Percentiles rank a stretch among this genome's conserved stretches.
phyloP scores from a whole-genome alignment of 2,797 vertebrate genomes.

The Bradypus variegatus region DNA sequence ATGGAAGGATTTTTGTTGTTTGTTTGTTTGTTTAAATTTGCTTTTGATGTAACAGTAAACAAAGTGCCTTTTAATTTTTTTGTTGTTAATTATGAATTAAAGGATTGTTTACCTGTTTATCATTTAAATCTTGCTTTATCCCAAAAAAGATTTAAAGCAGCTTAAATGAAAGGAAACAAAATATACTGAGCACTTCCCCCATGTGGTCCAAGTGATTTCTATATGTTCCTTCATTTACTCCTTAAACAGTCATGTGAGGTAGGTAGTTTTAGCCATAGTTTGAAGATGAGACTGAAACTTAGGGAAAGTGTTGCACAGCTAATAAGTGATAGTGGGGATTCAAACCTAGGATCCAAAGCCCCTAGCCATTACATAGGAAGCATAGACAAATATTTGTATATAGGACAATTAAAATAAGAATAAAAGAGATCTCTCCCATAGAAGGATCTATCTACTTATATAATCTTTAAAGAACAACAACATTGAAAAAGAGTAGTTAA shows the following conservation, averaged over 20 bases:
- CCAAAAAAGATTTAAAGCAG: constrained; percentile 17
- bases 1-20: neutral
- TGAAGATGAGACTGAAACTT: neutral
- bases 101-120: neutral
- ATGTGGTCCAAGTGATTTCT: neutral
- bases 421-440: neutral
- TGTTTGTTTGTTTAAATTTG: neutral
- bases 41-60: neutral
- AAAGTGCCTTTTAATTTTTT: neutral
- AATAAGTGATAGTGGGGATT: neutral
- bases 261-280: neutral
- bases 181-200: neutral
- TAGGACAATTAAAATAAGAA: neutral
- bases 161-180: constrained; percentile 17
- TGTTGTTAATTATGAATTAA: constrained; percentile 35
- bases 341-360: neutral
- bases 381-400: neutral
- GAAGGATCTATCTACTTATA: neutral
- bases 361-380: neutral
- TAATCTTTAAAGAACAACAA: neutral
- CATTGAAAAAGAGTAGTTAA: neutral
- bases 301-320: neutral
- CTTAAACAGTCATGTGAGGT: neutral
- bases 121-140: constrained; percentile 28
- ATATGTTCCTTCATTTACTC: neutral